Evolutionary conservation across 2,888 invertebrate genomes (phyloP).

Genomic region (Alloscopus bannaensis): DNA sequence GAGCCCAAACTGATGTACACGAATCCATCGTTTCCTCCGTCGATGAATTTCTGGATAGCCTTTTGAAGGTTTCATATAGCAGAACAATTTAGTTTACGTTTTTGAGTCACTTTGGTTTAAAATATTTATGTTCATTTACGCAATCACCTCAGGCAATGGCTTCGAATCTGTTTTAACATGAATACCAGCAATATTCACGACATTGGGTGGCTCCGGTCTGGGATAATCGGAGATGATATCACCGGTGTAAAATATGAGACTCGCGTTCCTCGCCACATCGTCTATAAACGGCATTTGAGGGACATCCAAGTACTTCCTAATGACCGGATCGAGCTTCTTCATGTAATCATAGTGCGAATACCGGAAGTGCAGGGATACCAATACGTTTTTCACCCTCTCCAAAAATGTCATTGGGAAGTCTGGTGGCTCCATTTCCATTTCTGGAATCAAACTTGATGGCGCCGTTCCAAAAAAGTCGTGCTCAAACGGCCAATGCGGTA

Average conservation of each 20-base stretch:
- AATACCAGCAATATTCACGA: slow-evolving; percentile 59
- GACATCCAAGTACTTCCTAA: slow-evolving; percentile 40
- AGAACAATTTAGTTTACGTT: neutral
- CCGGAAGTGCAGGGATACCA: slow-evolving; percentile 40
- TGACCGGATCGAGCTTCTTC: slow-evolving; percentile 40
- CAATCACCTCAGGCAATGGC: slow-evolving; percentile 37
- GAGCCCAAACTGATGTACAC: slow-evolving; percentile 31
- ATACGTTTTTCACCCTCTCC: slow-evolving; percentile 49
- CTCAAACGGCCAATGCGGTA: slow-evolving; percentile 57
- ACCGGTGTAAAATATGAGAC: slow-evolving; percentile 61
- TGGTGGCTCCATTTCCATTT: slow-evolving; percentile 59
- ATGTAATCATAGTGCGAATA: slow-evolving; percentile 39
- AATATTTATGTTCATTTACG: neutral
- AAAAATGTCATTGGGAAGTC: slow-evolving; percentile 58
- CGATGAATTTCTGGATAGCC: neutral
- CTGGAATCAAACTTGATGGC: slow-evolving; percentile 56
- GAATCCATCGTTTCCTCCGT: neutral
- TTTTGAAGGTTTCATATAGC: neutral
- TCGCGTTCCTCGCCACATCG: slow-evolving; percentile 56
- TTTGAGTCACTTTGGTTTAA: neutral
- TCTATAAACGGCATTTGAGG: slow-evolving; percentile 47
- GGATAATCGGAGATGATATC: slow-evolving; percentile 59
- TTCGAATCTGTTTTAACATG: slow-evolving; percentile 43
- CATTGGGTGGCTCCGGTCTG: slow-evolving; percentile 41
- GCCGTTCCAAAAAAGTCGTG: slow-evolving; percentile 63